A percentile compares a stretch with the other conserved stretches of the same genome.
These are phyloP conservation scores for Gibbula magus DNA, from an alignment of 2,888 invertebrate genomes.

Conservation along the genomic window DNA sequence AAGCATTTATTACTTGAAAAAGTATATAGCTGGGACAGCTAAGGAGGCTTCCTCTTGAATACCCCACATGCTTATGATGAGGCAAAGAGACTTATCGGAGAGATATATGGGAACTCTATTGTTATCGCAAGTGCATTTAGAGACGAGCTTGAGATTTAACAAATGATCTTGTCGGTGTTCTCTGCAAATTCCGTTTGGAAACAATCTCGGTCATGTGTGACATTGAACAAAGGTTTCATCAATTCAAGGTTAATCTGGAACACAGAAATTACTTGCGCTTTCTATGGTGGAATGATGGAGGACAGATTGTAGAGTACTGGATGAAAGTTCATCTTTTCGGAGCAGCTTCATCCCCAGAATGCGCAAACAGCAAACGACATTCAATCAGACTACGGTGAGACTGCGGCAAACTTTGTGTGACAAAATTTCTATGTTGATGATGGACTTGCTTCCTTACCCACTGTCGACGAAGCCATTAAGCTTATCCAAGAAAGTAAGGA, in stretches of 20 bases:
- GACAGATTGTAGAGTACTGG: no score
- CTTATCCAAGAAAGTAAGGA: neutral
- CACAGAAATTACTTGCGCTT: slow-evolving; percentile 29
- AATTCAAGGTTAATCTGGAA: slow-evolving; percentile 15
- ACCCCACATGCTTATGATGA: no score
- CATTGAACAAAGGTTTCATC: neutral
- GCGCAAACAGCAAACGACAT: neutral
- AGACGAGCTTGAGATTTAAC: no score
- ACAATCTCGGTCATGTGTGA: neutral
- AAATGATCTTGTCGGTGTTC: slow-evolving; percentile 22
- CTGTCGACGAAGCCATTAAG: neutral
- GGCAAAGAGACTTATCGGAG: no score
- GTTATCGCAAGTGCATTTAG: no score
- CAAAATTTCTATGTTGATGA: neutral
- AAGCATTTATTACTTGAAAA: no score
- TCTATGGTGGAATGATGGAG: no score
- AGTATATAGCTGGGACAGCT: no score
- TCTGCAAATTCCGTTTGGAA: neutral
- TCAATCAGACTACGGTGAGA: neutral
- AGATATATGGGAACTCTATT: no score
- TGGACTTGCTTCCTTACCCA: neutral
- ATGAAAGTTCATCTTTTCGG: neutral
- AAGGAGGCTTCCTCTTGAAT: no score
- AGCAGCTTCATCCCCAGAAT: neutral
- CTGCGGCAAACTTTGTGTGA: neutral